Percentiles rank a stretch among this genome's conserved stretches.
Evolutionary conservation across 2,888 invertebrate species (phyloP).

Genomic region (Volucella bombylans): DNA sequence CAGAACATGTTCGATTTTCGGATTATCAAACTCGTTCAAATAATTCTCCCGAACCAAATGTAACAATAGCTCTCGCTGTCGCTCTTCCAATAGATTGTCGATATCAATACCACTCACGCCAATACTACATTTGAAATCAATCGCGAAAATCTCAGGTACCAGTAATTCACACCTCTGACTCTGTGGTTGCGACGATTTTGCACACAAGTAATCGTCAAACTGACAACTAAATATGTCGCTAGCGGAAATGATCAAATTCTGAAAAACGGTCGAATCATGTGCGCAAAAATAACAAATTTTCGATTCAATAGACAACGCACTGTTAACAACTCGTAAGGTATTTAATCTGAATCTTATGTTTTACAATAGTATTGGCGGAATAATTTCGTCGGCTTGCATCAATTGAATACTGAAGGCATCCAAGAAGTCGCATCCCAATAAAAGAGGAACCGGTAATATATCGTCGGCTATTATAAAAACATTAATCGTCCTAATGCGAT

Average conservation of each 20-base stretch:
- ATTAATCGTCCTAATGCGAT: neutral
- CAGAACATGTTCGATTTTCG: neutral
- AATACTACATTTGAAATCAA: neutral
- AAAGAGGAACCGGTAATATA: neutral
- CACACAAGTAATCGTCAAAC: neutral
- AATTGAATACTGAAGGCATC: conserved; percentile 5
- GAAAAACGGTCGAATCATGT: too few species aligned
- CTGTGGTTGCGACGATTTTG: neutral
- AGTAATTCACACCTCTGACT: conserved; percentile 1
- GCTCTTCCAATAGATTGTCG: neutral
- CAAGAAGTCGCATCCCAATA: conserved; percentile 2
- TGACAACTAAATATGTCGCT: neutral
- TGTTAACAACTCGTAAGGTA: too few species aligned
- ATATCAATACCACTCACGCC: neutral
- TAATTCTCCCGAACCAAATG: neutral
- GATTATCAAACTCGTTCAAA: neutral
- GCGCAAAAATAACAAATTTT: too few species aligned
- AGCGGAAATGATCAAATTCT: neutral
- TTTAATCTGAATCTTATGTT: neutral
- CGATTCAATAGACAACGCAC: too few species aligned
- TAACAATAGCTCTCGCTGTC: neutral
- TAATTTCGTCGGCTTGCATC: neutral
- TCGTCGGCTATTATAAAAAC: neutral
- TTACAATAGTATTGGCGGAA: conserved; percentile 1
- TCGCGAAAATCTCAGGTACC: conserved; percentile 1